Percentiles rank a stretch among this genome's conserved stretches.
These are phyloP conservation scores for Bombyx mandarina DNA, from an alignment of 1,140 invertebrate species.

Conservation along the genomic window DNA sequence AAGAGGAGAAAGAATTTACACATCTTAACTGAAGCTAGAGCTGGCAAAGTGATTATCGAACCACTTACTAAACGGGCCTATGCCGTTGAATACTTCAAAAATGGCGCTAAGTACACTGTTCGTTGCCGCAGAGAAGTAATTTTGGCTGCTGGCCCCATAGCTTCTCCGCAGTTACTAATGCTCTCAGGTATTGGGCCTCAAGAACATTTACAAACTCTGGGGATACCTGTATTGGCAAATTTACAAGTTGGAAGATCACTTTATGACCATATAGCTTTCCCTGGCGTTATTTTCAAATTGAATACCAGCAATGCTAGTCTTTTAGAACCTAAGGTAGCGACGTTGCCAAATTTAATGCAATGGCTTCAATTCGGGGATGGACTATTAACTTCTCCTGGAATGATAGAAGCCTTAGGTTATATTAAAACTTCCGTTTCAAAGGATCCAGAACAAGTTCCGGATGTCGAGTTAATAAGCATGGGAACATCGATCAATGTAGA, in stretches of 20 bases:
- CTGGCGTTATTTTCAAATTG: slow-evolving; percentile 75
- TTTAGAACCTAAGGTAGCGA: slow-evolving; percentile 65
- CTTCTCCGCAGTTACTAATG: slow-evolving; percentile 86
- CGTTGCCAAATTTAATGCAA: slow-evolving; percentile 65
- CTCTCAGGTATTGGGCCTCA: slow-evolving; percentile 85
- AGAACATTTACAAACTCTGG: slow-evolving; percentile 75
- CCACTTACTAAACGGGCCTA: slow-evolving; percentile 74
- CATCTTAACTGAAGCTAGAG: slow-evolving; percentile 73
- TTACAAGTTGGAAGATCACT: slow-evolving; percentile 79
- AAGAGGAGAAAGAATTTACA: slow-evolving; percentile 78
- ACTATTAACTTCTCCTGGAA: slow-evolving; percentile 63
- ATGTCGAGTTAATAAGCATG: slow-evolving; percentile 72
- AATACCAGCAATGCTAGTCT: slow-evolving; percentile 66
- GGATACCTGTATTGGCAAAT: slow-evolving; percentile 77
- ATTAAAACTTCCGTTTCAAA: slow-evolving; percentile 70
- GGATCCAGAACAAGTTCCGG: slow-evolving; percentile 61
- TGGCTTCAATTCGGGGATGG: slow-evolving; percentile 71
- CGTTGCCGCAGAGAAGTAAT: slow-evolving; percentile 78
- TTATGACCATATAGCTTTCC: slow-evolving; percentile 81
- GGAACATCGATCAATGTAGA: slow-evolving; percentile 55
- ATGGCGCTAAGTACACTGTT: slow-evolving; percentile 56
- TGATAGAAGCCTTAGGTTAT: slow-evolving; percentile 72
- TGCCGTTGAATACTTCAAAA: slow-evolving; percentile 76
- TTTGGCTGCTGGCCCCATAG: slow-evolving; percentile 81
- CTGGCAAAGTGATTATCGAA: slow-evolving; percentile 76